Base-by-base conservation (phyloP, 1,140 invertebrate genomes). In the Halyomorpha halys region DNA sequence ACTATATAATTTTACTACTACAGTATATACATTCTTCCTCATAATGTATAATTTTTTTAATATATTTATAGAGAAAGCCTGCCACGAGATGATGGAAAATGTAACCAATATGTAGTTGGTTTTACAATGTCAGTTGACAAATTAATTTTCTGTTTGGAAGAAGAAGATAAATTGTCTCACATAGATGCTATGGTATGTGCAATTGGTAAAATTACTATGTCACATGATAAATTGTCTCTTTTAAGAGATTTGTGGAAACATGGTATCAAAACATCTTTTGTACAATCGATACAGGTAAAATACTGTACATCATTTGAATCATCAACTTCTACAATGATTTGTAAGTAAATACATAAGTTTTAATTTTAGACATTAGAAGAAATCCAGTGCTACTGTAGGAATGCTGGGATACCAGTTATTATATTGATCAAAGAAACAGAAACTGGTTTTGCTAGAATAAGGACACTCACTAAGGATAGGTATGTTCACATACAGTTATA, bases 51-150 rank as follows among this genome's bases (percentile, higher is more conserved):
- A 39, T 44, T 25, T 65, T 63, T 45, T 49, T 61, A 66, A 65
- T 61, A 65, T 68, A 67, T 72, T 39, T 72, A 71, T 14, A 76
- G 75, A 49, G 72, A 78, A 66, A 68, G 74, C 4, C 60, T 77
- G 14, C 73, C 77, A 66, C 68, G 73, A 53, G 68, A 74, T 44
- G 69, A 49, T 67, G 69, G 66, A 72, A 76, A 68, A 72, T 79
- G 70, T 54, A 76, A 73, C 60, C 82, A 83, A 67, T 78, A 76
- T 61, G 87, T 83, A 0, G 86, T 84, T 5, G 90, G 89, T 15
- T 80, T 90, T 15, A 88, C 87, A 44, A 79, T 91, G 51, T 86
- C 84, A 0, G 72, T 91, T 61, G 83, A 86, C 62, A 86, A 84
- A 72, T 73, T 91, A 34, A 78, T 86, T 0, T 77, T 78, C 53